Evolutionary conservation across 2,113 vertebrate genomes (phyloP).

Genomic region (Hipposideros armiger): DNA sequence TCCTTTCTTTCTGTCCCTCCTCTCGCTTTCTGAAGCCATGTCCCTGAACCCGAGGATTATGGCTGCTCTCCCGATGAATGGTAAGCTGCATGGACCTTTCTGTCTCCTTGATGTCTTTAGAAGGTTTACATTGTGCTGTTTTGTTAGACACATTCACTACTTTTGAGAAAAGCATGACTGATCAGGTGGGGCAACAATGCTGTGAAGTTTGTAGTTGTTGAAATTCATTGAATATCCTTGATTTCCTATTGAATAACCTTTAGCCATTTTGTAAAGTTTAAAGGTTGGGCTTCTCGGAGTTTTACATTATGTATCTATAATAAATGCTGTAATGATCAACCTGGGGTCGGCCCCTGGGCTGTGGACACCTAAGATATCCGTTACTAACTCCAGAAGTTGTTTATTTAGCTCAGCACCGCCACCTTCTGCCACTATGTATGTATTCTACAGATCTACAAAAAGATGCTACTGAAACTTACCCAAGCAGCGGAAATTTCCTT

Average conservation of each 20-base stretch:
- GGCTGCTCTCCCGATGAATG: slow-evolving; percentile 95
- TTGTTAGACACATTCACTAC: background rate
- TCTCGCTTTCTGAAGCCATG: slow-evolving; percentile 92
- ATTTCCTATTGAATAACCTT: slow-evolving; percentile 25
- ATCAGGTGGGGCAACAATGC: background rate
- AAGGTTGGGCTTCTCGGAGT: background rate
- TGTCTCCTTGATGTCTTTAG: slow-evolving; percentile 14
- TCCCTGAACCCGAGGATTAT: slow-evolving; percentile 95
- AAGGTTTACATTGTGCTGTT: background rate
- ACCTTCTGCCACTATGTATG: slow-evolving; percentile 14
- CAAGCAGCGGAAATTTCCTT: background rate
- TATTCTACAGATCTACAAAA: background rate
- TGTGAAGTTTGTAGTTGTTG: background rate
- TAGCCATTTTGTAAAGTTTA: background rate
- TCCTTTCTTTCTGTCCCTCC: slow-evolving; percentile 84
- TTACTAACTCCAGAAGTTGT: background rate
- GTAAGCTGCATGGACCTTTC: slow-evolving; percentile 90
- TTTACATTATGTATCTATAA: background rate
- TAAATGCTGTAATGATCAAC: background rate
- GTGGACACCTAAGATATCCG: background rate
- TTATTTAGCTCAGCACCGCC: slow-evolving; percentile 73
- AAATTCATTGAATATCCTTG: background rate
- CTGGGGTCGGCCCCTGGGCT: background rate
- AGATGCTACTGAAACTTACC: background rate
- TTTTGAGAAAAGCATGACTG: background rate